phyloP scores from a whole-genome alignment of 2,797 vertebrate species.

The Epinephelus coioides region DNA sequence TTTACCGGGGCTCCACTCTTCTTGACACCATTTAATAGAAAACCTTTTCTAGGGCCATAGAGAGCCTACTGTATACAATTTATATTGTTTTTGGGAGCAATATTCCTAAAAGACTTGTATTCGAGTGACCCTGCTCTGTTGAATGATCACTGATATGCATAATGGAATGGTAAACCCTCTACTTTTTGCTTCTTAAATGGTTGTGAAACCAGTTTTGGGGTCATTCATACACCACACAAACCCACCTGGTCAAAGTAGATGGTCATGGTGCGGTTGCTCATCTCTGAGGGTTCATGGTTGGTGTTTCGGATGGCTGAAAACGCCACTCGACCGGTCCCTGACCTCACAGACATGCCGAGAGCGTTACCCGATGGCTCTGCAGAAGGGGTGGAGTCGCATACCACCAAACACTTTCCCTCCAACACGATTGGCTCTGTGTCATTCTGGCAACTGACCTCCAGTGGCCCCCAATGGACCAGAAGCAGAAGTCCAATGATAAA shows the following conservation, averaged over 20 bases:
- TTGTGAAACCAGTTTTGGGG: too few species aligned
- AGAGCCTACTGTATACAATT: too few species aligned
- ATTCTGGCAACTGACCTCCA: constrained; percentile 80
- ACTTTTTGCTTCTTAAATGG: not conserved
- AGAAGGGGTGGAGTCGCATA: constrained; percentile 86
- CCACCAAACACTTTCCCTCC: constrained; percentile 89
- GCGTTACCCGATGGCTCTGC: constrained; percentile 81
- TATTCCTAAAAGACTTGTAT: too few species aligned
- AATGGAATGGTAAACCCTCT: not conserved
- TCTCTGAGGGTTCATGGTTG: constrained; percentile 88
- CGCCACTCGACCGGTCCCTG: constrained; percentile 83
- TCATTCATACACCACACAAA: not conserved
- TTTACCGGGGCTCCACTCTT: too few species aligned
- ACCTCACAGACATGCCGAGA: constrained; percentile 88
- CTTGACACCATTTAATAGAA: too few species aligned
- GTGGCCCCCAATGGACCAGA: constrained; percentile 58
- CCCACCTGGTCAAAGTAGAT: constrained; percentile 89
- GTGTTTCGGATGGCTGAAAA: constrained; percentile 87
- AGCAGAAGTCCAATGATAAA: constrained; percentile 66
- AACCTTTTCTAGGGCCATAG: too few species aligned
- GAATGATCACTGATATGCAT: too few species aligned
- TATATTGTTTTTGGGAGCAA: too few species aligned
- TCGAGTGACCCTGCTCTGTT: too few species aligned
- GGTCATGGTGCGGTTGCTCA: constrained; percentile 89
- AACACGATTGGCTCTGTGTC: constrained; percentile 87